Evolutionary conservation across 2,888 invertebrate genomes (phyloP), one percentile per base, ranked within the genome.

Genomic region (Troglohyphantes excavatus): DNA sequence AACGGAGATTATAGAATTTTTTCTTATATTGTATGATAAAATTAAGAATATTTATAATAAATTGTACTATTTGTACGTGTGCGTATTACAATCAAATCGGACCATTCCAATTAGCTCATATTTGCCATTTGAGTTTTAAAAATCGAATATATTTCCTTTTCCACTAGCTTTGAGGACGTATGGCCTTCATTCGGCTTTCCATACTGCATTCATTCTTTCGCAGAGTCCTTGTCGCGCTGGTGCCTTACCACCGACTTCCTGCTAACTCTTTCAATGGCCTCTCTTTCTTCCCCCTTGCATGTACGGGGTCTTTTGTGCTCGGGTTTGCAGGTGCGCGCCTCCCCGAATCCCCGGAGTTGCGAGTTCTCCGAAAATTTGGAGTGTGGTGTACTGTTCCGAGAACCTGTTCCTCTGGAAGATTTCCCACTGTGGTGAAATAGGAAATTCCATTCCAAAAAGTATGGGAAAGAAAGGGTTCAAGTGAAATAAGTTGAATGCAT

Each of bases 231-330:
- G 59, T 19, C 17, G 13, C 17, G 53, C 53, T 53, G 5, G 33
- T 6, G 33, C n/a, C 2, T 5, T 17, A 6, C 53, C 53, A 65
- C 39, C 17, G 78, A 43, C 65, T 78, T 78, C 78, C 78, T 78
- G 63, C 63, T 65, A 29, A 33, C 17, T 53, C 39, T 53, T 29
- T 19, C 68, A n/a, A 19, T 33, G 68, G 33, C 67, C 26, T 68
- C 17, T 17, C n/a, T 68, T 33, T 68, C 68, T 33, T 29, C 33
- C 29, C 33, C 26, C 26, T 65, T 65, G n/a, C 33, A 33, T 33
- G 68, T 68, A 17, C 33, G 21, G 33, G 33, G 33, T 29, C 33
- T 33, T 33, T 33, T 19, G 33, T n/a, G 33, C 29, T 29, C 19
- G n/a, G 27, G 26, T n/a, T n/a, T 68, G 68, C 68, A 68, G 68